Percentiles rank a stretch among this genome's conserved stretches.
These are phyloP conservation scores for Gymnoscopelus microlampas DNA, from an alignment of 2,797 vertebrate species.

Conservation along the genomic window DNA sequence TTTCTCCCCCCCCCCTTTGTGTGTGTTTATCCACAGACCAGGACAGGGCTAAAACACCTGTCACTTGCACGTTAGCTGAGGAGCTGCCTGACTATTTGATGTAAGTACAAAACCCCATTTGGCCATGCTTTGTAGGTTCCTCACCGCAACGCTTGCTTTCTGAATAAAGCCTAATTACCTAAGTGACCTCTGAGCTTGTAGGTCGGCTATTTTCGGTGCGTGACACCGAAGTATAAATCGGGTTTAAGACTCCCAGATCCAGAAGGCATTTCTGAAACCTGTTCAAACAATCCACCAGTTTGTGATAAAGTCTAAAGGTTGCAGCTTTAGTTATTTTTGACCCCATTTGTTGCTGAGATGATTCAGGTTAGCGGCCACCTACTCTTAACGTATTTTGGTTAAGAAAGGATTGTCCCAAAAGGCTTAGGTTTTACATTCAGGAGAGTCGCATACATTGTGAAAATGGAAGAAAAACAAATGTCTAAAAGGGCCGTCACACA, in stretches of 20 bases:
- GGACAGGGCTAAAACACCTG: slow-evolving; percentile 73
- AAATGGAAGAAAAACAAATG: slow-evolving; percentile 28
- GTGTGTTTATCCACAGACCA: slow-evolving; percentile 67
- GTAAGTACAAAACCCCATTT: slow-evolving; percentile 77
- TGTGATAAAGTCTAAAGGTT: slow-evolving; percentile 1
- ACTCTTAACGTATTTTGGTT: slow-evolving; percentile 14
- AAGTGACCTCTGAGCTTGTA: background rate
- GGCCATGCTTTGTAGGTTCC: background rate
- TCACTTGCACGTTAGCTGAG: slow-evolving; percentile 66
- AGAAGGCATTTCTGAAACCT: slow-evolving; percentile 2
- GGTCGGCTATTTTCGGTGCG: too few relatives aligned
- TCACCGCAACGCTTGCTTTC: background rate
- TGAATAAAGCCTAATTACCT: background rate
- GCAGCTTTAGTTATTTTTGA: slow-evolving; percentile 2
- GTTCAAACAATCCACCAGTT: background rate
- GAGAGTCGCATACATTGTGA: slow-evolving; percentile 50
- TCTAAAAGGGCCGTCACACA: slow-evolving; percentile 47
- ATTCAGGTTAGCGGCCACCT: slow-evolving; percentile 15
- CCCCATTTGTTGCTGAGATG: slow-evolving; percentile 12
- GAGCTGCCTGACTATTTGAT: slow-evolving; percentile 85
- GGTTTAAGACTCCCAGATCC: slow-evolving; percentile 6
- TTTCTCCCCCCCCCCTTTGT: slow-evolving; percentile 35
- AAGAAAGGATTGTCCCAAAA: slow-evolving; percentile 18
- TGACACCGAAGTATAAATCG: too few relatives aligned
- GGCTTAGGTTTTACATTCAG: slow-evolving; percentile 40